A percentile compares a stretch with the other conserved stretches of the same genome.
These are phyloP conservation scores for Acanthiza pusilla DNA, from an alignment of 2,797 vertebrate genomes.

Conservation along the genomic window DNA sequence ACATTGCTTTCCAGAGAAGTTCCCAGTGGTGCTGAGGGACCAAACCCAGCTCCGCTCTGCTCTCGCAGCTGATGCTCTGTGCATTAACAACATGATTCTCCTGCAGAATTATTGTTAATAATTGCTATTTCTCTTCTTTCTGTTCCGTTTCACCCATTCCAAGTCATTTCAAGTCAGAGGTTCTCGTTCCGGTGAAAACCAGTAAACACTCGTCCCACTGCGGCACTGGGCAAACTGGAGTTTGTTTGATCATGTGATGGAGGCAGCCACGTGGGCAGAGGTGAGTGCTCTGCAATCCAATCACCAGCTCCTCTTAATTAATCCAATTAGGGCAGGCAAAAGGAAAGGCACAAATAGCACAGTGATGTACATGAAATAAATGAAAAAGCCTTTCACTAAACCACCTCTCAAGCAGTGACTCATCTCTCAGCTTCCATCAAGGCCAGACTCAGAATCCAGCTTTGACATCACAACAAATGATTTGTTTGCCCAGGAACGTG, in stretches of 20 bases:
- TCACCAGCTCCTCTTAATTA: neutral
- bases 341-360: neutral
- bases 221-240: conserved; percentile 80
- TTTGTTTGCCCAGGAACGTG: neutral
- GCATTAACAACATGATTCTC: no score
- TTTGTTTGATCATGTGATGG: conserved; percentile 91
- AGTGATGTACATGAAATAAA: neutral
- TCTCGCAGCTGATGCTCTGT: neutral
- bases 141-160: neutral
- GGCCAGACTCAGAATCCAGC: neutral
- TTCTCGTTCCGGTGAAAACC: conserved; percentile 70
- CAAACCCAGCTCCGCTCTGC: neutral
- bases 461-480: neutral
- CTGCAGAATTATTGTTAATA: neutral
- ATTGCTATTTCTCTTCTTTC: neutral
- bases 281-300: conserved; percentile 21
- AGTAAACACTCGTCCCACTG: conserved; percentile 63
- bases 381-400: neutral
- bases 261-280: neutral
- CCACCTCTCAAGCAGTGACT: neutral
- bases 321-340: neutral
- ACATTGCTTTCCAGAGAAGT: neutral
- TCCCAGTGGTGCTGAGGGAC: neutral
- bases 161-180: conserved; percentile 74
- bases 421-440: neutral